These are phyloP conservation scores for Leptopilina syphax DNA, from an alignment of 2,888 invertebrate genomes.

Conservation along the genomic window DNA sequence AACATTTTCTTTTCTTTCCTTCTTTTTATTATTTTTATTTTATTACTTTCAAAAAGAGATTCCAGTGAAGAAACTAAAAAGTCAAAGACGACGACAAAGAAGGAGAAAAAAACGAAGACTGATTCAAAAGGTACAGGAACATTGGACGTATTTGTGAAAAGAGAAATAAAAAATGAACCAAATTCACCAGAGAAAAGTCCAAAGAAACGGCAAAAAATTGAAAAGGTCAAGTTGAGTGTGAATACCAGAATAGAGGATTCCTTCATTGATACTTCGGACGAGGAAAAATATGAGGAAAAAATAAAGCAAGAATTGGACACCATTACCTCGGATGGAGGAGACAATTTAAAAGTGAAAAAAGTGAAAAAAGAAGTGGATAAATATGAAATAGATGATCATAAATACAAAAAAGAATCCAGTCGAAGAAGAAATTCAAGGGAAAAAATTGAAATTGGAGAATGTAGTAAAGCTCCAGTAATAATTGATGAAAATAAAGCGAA, in stretches of 20 bases:
- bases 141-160: constrained; percentile 19
- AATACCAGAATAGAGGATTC: constrained; percentile 1
- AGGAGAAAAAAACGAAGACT: constrained; percentile 42
- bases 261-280: constrained; percentile 37
- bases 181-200: constrained; percentile 35
- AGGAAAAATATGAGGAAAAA: constrained; percentile 35
- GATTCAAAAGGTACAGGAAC: background rate
- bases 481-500: constrained; percentile 47
- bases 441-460: constrained; percentile 46
- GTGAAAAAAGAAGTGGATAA: constrained; percentile 30
- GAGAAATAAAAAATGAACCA: constrained; percentile 40
- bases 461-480: constrained; percentile 15
- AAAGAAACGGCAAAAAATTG: constrained; percentile 40
- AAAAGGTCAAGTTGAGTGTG: constrained; percentile 27
- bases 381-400: background rate
- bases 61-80: constrained; percentile 23
- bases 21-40: background rate
- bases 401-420: constrained; percentile 13
- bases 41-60: constrained; percentile 11
- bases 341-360: background rate
- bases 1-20: no score
- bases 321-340: background rate
- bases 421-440: constrained; percentile 42
- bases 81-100: constrained; percentile 30
- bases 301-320: constrained; percentile 36